Base-by-base conservation (phyloP, 2,888 invertebrate species). In the Drosophila rellima region DNA sequence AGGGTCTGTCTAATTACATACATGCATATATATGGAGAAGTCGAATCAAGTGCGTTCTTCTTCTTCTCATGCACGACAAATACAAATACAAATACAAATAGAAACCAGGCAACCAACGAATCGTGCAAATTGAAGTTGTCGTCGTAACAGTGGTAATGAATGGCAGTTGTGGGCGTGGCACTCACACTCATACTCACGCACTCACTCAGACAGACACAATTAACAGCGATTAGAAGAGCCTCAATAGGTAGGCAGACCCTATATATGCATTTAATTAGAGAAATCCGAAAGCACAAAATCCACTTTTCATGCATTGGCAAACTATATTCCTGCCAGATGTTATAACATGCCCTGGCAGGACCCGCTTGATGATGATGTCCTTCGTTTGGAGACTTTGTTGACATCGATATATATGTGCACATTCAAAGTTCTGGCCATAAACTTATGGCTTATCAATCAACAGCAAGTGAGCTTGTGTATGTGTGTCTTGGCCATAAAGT, bases 371-470 rank as follows among this genome's bases (percentile, higher is more conserved):
- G 42, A 35, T 56, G 51, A 29, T 37, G 26, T 35, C 48, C 44
- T 44, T 33, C 44, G 17, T 26, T 26, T 40, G 31, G 11, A 52
- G 47, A 67, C 37, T 68, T 48, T 52, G 20, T 23, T 64, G 44
- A 40, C 47, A 66, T 29, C 55, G 29, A 35, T 15, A 48, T 23
- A 47, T 33, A 35, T 51, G 52, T 13, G 23, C 10, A 44, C 33
- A 33, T 31, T 33, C 42, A 44, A 55, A 63, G 59, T 60, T 67
- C 29, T 54, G 33, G 57, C 47, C 59, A 74, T 70, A 69, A 81
- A 74, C 68, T 82, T 87, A 84, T 82, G 77, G 80, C 82, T 80
- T 80, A 87, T 85, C 85, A 85, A 85, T 85, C 85, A 85, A 87
- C 82, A 77, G 74, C 77, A 82, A 82, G 65, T 69, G 52, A 29